Conservation (phyloP, 1,140 invertebrate species). For the Dendrolimus punctatus region DNA sequence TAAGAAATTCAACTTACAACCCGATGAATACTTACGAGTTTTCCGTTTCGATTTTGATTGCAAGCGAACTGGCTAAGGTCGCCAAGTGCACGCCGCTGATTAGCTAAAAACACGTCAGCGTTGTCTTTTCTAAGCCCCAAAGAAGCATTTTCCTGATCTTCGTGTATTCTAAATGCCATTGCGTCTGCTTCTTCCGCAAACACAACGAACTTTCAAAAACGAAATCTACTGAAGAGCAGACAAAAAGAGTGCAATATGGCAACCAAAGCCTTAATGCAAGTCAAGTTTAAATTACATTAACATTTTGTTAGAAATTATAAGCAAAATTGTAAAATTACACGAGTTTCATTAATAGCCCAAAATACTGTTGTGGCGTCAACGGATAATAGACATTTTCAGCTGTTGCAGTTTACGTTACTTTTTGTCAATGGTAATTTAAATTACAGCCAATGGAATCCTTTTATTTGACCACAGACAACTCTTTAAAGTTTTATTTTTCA, state of each 20-base stretch:
- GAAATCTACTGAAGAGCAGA: constrained; percentile 14
- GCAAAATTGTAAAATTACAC: constrained; percentile 30
- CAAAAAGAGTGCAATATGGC: constrained; percentile 27
- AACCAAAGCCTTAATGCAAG: constrained; percentile 30
- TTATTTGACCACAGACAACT: not conserved
- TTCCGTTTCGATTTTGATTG: constrained; percentile 55
- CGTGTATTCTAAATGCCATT: constrained; percentile 79
- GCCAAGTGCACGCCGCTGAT: constrained; percentile 72
- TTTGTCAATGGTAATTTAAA: constrained; percentile 54
- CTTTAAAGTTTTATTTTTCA: not conserved
- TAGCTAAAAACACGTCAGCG: constrained; percentile 53
- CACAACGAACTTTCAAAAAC: constrained; percentile 32
- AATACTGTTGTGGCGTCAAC: constrained; percentile 52
- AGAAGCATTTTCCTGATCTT: constrained; percentile 77
- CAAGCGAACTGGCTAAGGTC: constrained; percentile 59
- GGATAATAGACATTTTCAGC: constrained; percentile 68
- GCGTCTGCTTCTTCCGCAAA: constrained; percentile 48
- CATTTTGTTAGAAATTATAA: constrained; percentile 45
- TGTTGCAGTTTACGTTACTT: constrained; percentile 61
- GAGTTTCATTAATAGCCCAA: constrained; percentile 36
- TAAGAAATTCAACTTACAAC: constrained; percentile 4
- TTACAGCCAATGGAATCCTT: constrained; percentile 37
- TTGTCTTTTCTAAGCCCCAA: constrained; percentile 58
- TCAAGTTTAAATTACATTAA: constrained; percentile 23
- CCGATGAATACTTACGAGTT: constrained; percentile 46